Base-by-base conservation (phyloP, 2,888 invertebrate species). In the Campoplex capitator region DNA sequence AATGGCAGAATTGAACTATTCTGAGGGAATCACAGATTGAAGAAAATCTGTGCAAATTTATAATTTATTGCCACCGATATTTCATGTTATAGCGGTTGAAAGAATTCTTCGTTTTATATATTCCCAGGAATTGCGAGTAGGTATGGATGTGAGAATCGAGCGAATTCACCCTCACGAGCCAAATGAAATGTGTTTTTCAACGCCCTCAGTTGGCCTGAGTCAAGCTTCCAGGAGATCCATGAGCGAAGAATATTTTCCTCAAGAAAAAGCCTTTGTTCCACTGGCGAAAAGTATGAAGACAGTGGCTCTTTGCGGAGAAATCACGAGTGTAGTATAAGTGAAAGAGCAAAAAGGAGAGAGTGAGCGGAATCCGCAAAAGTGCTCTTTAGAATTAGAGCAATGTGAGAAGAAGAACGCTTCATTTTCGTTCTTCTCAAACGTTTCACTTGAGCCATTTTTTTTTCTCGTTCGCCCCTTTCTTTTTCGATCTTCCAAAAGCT, bases 341-440 rank as follows among this genome's bases (percentile, higher is more conserved):
- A 28, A 70, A 75, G 89, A 90, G 91, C 88, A 89, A 89, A 90
- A 87, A 76, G 76, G 86, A 67, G 51, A 65, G 74, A 83, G 65
- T 67, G 70, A 81, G 68, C 71, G 42, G 77, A 92, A 91, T 90
- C 89, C 89, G 88, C 82, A 89, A 90, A 91, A 93, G 92, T 92
- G 92, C 92, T 91, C 91, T 92, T 91, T 90, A 91, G 91, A 93
- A 93, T 92, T 93, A 91, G 93, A 93, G 91, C 92, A 91, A 89
- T 86, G 88, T 83, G 86, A 89, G 48, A 67, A 86, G 80, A 77
- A 84, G 73, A 73, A 75, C 48, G 67, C 68, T 56, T 58, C 62
- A 73, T 78, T 84, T 74, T 85, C 75, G 71, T 82, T 84, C 78
- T 73, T 78, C 76, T 83, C 82, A 4, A 65, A 74, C 85, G 82